Evolutionary conservation across 2,113 vertebrate species (phyloP).

Genomic region (Rhadina sibilatrix): DNA sequence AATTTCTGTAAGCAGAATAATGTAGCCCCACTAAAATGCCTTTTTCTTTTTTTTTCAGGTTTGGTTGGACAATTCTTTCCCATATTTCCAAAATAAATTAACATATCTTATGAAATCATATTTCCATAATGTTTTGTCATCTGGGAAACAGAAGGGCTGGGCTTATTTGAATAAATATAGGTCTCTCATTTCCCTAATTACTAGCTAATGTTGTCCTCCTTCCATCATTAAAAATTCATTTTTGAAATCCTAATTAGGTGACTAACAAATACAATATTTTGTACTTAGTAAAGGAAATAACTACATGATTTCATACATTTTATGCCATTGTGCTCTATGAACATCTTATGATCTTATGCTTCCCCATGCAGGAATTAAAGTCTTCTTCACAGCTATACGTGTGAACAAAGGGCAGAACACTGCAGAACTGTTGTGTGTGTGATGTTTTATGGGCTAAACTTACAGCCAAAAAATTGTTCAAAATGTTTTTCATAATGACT

Average conservation of each 20-base stretch:
- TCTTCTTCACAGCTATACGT: background rate
- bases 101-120: conserved; percentile 38
- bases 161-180: conserved; percentile 54
- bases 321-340: conserved; percentile 17
- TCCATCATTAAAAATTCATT: conserved; percentile 48
- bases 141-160: conserved; percentile 49
- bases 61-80: background rate
- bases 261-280: conserved; percentile 57
- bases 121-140: conserved; percentile 47
- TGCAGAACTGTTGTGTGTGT: background rate
- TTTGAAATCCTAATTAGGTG: conserved; percentile 64
- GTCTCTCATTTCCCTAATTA: conserved; percentile 65
- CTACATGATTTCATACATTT: conserved; percentile 34
- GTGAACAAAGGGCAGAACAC: background rate
- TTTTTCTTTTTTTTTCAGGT: background rate
- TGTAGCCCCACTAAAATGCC: background rate
- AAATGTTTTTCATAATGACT: background rate
- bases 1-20: background rate
- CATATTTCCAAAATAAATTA: background rate
- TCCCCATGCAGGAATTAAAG: background rate
- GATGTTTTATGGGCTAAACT: background rate
- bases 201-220: conserved; percentile 43
- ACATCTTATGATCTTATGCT: background rate
- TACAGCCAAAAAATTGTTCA: background rate
- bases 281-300: conserved; percentile 59